Evolutionary conservation across 1,140 invertebrate genomes (phyloP).

Genomic region (Hydropsyche tenuis): DNA sequence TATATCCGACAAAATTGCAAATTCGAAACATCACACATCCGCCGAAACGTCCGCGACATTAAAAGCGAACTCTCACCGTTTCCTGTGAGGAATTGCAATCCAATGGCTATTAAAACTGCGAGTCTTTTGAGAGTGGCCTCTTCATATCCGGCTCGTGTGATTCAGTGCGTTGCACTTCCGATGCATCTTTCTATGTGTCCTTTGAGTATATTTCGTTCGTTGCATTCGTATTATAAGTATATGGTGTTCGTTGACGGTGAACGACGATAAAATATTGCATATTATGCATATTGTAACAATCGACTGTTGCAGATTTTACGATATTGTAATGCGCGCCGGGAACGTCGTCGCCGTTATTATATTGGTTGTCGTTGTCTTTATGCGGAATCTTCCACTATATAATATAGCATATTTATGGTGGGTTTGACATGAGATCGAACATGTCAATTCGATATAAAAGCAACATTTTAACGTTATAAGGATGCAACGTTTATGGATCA

Average conservation of each 20-base stretch:
- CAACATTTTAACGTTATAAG: too few relatives aligned
- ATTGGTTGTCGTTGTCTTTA: neutral
- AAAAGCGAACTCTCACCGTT: too few relatives aligned
- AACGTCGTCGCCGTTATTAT: constrained; percentile 10
- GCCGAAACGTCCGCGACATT: too few relatives aligned
- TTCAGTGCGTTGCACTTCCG: constrained; percentile 20
- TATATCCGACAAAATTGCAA: neutral
- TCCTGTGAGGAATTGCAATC: too few relatives aligned
- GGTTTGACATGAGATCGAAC: too few relatives aligned
- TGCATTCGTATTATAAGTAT: neutral
- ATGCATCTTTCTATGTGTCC: neutral
- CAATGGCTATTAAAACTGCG: neutral
- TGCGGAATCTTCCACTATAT: too few relatives aligned
- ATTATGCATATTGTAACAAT: neutral
- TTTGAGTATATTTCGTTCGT: neutral
- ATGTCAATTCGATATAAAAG: too few relatives aligned
- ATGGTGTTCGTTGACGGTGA: neutral
- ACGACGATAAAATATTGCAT: neutral
- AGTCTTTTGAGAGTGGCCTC: neutral
- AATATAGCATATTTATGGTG: too few relatives aligned
- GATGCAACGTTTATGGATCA: too few relatives aligned
- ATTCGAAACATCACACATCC: too few relatives aligned
- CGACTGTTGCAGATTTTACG: neutral
- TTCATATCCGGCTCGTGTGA: neutral
- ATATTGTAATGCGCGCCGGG: neutral